Conservation (phyloP, 2,113 vertebrate species). For the Zosterops japonicus region DNA sequence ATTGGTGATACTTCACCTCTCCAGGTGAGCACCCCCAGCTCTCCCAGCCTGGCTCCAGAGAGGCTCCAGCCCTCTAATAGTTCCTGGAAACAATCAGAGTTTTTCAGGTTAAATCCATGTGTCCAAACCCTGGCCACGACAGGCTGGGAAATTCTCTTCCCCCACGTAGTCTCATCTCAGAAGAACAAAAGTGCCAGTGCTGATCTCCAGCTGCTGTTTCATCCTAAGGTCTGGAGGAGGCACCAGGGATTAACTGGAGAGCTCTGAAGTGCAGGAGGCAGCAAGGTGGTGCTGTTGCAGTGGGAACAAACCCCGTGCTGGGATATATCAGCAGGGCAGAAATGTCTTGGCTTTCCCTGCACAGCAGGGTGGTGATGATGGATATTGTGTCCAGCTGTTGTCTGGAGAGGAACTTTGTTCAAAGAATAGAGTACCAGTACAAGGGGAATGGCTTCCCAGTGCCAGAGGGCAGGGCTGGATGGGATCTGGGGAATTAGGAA, state of each 20-base stretch:
- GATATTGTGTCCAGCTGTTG: background rate
- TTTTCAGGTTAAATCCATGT: background rate
- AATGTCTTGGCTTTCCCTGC: background rate
- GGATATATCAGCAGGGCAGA: background rate
- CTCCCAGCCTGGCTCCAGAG: background rate
- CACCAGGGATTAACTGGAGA: background rate
- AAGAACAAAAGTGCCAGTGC: background rate
- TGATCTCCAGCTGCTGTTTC: background rate
- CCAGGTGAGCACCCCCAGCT: background rate
- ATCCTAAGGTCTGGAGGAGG: background rate
- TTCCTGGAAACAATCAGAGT: background rate
- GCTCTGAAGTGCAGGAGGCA: background rate
- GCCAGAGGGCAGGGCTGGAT: background rate
- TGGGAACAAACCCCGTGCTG: background rate
- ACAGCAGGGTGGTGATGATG: background rate
- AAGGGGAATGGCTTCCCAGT: accelerated
- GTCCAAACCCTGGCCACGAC: accelerated
- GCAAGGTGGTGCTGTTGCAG: background rate
- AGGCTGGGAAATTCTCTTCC: background rate
- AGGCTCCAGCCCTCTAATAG: background rate
- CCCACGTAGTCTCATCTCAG: accelerated
- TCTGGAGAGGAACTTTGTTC: background rate
- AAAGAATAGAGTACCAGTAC: background rate
- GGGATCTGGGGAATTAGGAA: background rate
- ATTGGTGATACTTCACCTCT: background rate